Evolutionary conservation across 2,113 vertebrate genomes (phyloP).

Genomic region (Dendrocopos noguchii): DNA sequence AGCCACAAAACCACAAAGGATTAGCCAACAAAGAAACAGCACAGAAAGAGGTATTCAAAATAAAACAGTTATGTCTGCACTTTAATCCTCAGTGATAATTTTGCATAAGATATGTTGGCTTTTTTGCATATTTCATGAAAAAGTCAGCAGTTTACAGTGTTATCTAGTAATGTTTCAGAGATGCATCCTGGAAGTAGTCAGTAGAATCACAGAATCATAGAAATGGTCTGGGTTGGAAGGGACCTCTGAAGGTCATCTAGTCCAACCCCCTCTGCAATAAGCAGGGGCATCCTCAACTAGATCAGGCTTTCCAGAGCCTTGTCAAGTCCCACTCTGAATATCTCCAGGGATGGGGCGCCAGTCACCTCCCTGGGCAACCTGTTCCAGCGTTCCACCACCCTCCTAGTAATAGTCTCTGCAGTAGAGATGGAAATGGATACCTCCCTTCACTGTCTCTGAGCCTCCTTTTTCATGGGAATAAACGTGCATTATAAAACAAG

Average conservation of each 20-base stretch:
- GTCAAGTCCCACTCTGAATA: no score
- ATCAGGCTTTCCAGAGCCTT: no score
- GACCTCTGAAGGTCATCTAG: no score
- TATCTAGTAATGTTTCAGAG: not conserved
- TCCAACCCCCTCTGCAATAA: no score
- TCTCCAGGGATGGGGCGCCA: no score
- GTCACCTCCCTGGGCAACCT: no score
- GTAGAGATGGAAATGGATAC: not conserved
- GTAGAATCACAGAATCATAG: no score
- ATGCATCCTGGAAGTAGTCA: not conserved
- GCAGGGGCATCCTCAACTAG: no score
- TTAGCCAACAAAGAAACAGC: conserved; percentile 51
- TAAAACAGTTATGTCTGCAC: conserved; percentile 29
- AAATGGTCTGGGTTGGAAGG: no score
- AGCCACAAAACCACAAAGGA: conserved; percentile 65
- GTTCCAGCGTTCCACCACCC: no score
- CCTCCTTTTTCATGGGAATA: not conserved
- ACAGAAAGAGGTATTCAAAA: conserved; percentile 42
- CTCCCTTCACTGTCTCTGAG: not conserved
- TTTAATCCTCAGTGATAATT: conserved; percentile 49
- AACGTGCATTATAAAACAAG: not conserved
- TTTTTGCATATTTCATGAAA: conserved; percentile 44
- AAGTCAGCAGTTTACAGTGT: not conserved
- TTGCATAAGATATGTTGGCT: not conserved
- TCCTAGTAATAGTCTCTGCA: not conserved